Evolutionary conservation across 2,888 invertebrate species (phyloP).

Genomic region (Nemotelus nigrinus): DNA sequence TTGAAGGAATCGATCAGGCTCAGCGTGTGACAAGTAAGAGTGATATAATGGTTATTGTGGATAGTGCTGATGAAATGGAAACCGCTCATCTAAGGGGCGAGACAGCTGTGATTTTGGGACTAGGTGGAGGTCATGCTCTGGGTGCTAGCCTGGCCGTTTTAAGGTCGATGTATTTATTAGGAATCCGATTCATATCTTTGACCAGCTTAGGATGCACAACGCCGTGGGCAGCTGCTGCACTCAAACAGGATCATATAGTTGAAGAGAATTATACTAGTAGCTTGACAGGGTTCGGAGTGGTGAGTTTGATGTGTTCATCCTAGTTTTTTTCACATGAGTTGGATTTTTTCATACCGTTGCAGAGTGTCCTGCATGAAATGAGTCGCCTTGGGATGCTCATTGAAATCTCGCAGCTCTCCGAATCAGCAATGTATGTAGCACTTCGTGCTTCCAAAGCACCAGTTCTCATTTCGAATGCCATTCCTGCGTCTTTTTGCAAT

Average conservation of each 20-base stretch:
- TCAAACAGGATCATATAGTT: conserved; percentile 55
- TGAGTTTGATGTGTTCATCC: conserved; percentile 49
- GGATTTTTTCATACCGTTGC: conserved; percentile 46
- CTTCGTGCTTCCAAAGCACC: conserved; percentile 71
- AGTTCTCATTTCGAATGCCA: conserved; percentile 74
- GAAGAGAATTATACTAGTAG: conserved; percentile 63
- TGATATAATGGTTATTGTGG: conserved; percentile 67
- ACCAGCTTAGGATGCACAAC: conserved; percentile 74
- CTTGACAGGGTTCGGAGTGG: conserved; percentile 65
- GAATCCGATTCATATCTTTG: conserved; percentile 73
- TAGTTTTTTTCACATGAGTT: conserved; percentile 10
- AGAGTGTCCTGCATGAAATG: conserved; percentile 74
- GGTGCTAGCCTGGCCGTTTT: conserved; percentile 74
- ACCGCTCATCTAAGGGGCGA: conserved; percentile 70
- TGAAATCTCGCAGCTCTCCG: conserved; percentile 73
- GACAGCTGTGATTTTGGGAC: conserved; percentile 71
- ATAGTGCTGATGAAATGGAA: conserved; percentile 70
- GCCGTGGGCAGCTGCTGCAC: conserved; percentile 68
- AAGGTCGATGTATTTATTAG: conserved; percentile 73
- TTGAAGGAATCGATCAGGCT: conserved; percentile 75
- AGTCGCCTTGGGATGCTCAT: conserved; percentile 77
- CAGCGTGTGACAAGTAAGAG: conserved; percentile 69
- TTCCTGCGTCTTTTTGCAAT: conserved; percentile 72
- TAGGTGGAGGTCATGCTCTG: conserved; percentile 75
- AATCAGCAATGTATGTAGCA: conserved; percentile 72